These are phyloP conservation scores for Fistularia tabacaria DNA, from an alignment of 2,797 vertebrate genomes.

Conservation along the genomic window DNA sequence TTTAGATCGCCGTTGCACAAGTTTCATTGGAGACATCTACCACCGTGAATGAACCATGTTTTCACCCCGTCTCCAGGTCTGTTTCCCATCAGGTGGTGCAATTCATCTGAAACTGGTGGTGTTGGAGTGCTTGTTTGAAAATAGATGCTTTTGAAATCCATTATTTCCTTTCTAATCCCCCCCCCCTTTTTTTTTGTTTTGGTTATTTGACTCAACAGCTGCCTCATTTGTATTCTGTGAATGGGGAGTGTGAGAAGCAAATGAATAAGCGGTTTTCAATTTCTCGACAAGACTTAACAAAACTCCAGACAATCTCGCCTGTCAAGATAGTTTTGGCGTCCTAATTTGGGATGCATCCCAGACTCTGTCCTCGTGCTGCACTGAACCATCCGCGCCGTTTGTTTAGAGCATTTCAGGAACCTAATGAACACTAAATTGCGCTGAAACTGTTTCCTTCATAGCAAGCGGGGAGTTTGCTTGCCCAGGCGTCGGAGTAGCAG, in stretches of 20 bases:
- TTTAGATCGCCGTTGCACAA: too few species aligned
- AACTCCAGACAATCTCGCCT: conserved; percentile 36
- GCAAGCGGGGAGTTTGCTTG: conserved; percentile 29
- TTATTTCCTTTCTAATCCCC: conserved; percentile 20
- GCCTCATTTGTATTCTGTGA: conserved; percentile 37
- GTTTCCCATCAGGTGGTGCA: too few species aligned
- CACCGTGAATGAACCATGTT: too few species aligned
- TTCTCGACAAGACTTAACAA: conserved; percentile 26
- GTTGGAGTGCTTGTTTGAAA: conserved; percentile 6
- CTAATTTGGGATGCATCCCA: conserved; percentile 44
- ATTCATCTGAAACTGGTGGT: too few species aligned
- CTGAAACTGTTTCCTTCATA: conserved; percentile 23
- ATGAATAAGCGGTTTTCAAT: conserved; percentile 38
- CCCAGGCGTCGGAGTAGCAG: conserved; percentile 27
- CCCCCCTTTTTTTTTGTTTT: conserved; percentile 10
- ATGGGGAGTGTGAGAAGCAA: conserved; percentile 1
- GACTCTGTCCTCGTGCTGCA: conserved; percentile 25
- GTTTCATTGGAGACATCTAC: too few species aligned
- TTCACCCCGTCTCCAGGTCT: too few species aligned
- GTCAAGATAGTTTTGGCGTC: conserved; percentile 6
- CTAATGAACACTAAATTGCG: conserved; percentile 38
- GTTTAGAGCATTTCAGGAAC: conserved; percentile 37
- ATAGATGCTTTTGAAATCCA: conserved; percentile 23
- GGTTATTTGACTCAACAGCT: conserved; percentile 8
- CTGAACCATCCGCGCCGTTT: conserved; percentile 32